These are phyloP conservation scores for Crepidodera aurea DNA, from an alignment of 2,888 invertebrate genomes.

Conservation along the genomic window DNA sequence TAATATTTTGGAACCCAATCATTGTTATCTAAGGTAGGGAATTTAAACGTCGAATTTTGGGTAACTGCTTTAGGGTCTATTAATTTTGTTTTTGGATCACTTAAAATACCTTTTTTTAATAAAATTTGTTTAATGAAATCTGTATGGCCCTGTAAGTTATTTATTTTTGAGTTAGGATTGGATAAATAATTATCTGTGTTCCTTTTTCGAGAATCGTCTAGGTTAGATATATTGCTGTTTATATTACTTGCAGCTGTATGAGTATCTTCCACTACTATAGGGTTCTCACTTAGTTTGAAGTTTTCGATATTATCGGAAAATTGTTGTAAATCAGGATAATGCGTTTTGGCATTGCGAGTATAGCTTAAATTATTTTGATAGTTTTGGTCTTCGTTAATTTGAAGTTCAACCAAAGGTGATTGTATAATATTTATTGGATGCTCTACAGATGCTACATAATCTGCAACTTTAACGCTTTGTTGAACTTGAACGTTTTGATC, in stretches of 20 bases:
- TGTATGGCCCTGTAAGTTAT: slow-evolving; percentile 37
- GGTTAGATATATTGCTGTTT: slow-evolving; percentile 48
- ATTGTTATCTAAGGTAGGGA: slow-evolving; percentile 46
- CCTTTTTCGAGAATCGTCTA: slow-evolving; percentile 40
- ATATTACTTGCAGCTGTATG: slow-evolving; percentile 62
- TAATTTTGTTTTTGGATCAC: slow-evolving; percentile 33
- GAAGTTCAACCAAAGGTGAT: slow-evolving; percentile 73
- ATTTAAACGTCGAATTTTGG: slow-evolving; percentile 43
- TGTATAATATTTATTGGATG: slow-evolving; percentile 76
- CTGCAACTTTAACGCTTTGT: slow-evolving; percentile 73
- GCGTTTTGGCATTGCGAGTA: slow-evolving; percentile 16
- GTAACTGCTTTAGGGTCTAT: slow-evolving; percentile 35
- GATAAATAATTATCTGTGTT: slow-evolving; percentile 47
- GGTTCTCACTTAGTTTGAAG: slow-evolving; percentile 56
- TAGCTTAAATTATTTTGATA: slow-evolving; percentile 2
- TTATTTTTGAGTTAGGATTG: slow-evolving; percentile 12
- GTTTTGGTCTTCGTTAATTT: slow-evolving; percentile 49
- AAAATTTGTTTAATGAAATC: slow-evolving; percentile 60
- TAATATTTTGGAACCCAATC: slow-evolving; percentile 47
- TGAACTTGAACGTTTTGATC: slow-evolving; percentile 64
- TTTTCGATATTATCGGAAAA: neutral
- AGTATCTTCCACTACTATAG: slow-evolving; percentile 63
- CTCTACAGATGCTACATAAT: slow-evolving; percentile 75
- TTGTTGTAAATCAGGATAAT: slow-evolving; percentile 8
- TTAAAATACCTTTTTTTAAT: slow-evolving; percentile 38